Conservation (phyloP, 1,140 invertebrate genomes). For the Cotesia vestalis region DNA sequence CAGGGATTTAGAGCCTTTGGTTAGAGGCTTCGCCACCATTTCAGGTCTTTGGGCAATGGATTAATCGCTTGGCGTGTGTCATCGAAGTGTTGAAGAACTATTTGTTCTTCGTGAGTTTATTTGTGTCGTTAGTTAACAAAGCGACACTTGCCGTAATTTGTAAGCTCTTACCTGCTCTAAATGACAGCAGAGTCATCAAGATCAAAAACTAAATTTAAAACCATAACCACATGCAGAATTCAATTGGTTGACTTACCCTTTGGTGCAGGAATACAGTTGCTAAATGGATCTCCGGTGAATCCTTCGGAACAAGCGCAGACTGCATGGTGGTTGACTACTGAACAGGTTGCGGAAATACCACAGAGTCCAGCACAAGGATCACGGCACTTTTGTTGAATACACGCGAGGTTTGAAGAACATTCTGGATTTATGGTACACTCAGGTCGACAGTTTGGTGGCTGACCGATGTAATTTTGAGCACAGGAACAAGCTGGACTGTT, state of each 20-base stretch:
- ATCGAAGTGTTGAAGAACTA: constrained; percentile 19
- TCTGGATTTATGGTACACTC: constrained; percentile 70
- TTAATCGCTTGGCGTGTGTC: constrained; percentile 33
- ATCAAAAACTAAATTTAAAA: neutral
- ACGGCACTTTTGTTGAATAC: constrained; percentile 65
- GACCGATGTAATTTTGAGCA: constrained; percentile 68
- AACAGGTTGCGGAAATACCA: constrained; percentile 66
- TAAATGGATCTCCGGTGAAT: constrained; percentile 70
- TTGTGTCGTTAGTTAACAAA: constrained; percentile 13
- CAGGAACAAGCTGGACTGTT: constrained; percentile 67
- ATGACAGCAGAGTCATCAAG: constrained; percentile 1
- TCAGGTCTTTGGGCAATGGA: neutral
- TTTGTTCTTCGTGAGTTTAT: neutral
- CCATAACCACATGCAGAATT: constrained; percentile 6
- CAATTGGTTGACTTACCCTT: constrained; percentile 57
- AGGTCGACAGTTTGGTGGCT: constrained; percentile 69
- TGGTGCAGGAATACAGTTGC: constrained; percentile 60
- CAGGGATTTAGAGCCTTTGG: constrained; percentile 2
- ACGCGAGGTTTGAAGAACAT: constrained; percentile 67
- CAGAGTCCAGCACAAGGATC: constrained; percentile 68
- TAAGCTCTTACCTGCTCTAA: constrained; percentile 22
- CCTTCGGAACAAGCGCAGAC: constrained; percentile 67
- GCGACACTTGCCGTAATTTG: neutral
- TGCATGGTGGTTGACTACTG: constrained; percentile 68
- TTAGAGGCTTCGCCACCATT: constrained; percentile 13